These are phyloP conservation scores for Noturus placidus DNA, from an alignment of 2,113 vertebrate species.

Conservation along the genomic window DNA sequence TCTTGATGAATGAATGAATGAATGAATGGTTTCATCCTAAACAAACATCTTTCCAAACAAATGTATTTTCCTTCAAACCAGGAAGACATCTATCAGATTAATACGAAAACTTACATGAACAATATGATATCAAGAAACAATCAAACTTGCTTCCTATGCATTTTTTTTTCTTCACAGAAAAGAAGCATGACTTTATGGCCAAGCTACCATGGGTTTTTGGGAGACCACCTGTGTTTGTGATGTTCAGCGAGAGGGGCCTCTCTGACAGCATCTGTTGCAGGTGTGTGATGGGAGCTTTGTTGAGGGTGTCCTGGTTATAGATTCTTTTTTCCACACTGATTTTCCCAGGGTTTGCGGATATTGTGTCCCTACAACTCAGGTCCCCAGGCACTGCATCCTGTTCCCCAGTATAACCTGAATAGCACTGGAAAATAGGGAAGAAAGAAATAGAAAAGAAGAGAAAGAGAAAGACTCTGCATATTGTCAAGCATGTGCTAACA, in stretches of 20 bases:
- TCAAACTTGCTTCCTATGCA: conserved; percentile 75
- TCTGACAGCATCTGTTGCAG: conserved; percentile 64
- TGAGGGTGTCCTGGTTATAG: conserved; percentile 69
- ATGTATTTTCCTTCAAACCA: conserved; percentile 54
- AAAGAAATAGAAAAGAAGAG: conserved; percentile 34
- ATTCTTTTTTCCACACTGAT: conserved; percentile 64
- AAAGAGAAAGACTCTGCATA: conserved; percentile 32
- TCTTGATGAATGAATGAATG: conserved; percentile 52
- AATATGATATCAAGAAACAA: conserved; percentile 47
- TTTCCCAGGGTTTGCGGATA: conserved; percentile 76
- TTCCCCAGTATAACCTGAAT: conserved; percentile 78
- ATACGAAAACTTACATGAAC: conserved; percentile 61
- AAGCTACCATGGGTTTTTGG: conserved; percentile 21
- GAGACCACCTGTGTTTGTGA: conserved; percentile 55
- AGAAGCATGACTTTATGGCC: conserved; percentile 65
- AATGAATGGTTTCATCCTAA: conserved; percentile 45
- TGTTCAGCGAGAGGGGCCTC: conserved; percentile 14
- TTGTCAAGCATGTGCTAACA: conserved; percentile 61
- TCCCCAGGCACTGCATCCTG: conserved; percentile 78
- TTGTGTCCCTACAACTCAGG: conserved; percentile 66
- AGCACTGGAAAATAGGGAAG: conserved; percentile 70
- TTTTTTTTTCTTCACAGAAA: conserved; percentile 69
- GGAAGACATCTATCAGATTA: conserved; percentile 69
- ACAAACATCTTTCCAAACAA: conserved; percentile 55
- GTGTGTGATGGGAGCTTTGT: conserved; percentile 71